Evolutionary conservation across 1,140 invertebrate genomes (phyloP).

Genomic region (Melanaphis sacchari): DNA sequence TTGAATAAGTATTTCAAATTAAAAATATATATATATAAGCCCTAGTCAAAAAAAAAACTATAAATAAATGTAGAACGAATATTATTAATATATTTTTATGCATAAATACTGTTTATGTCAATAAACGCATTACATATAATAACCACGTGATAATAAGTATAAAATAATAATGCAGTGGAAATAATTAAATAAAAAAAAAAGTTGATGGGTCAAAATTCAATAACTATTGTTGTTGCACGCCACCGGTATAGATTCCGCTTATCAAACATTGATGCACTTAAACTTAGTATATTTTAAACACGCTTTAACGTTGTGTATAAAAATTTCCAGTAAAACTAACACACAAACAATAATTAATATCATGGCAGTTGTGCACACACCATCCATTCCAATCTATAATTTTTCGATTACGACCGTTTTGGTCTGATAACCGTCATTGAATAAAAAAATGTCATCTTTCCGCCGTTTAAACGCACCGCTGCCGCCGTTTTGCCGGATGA

Average conservation of each 20-base stretch:
- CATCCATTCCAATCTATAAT: background rate
- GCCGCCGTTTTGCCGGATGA: background rate
- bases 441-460: conserved; percentile 25
- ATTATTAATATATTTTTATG: background rate
- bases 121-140: background rate
- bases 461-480: background rate
- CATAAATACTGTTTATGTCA: background rate
- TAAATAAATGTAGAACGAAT: background rate
- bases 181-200: background rate
- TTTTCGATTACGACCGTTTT: conserved; percentile 15
- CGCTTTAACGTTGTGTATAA: background rate
- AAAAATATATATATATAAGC: too few species aligned
- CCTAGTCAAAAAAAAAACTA: too few species aligned
- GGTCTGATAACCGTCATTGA: background rate
- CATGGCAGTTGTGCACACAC: background rate
- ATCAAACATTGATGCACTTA: background rate
- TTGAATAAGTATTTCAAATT: background rate
- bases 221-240: background rate
- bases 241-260: background rate
- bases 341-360: background rate
- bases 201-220: background rate
- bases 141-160: background rate
- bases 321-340: background rate
- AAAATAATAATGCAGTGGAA: background rate
- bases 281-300: background rate